Evolutionary conservation across 2,797 vertebrate species (phyloP), one percentile per base, ranked within the genome.

Genomic region (Taenioides sp.): DNA sequence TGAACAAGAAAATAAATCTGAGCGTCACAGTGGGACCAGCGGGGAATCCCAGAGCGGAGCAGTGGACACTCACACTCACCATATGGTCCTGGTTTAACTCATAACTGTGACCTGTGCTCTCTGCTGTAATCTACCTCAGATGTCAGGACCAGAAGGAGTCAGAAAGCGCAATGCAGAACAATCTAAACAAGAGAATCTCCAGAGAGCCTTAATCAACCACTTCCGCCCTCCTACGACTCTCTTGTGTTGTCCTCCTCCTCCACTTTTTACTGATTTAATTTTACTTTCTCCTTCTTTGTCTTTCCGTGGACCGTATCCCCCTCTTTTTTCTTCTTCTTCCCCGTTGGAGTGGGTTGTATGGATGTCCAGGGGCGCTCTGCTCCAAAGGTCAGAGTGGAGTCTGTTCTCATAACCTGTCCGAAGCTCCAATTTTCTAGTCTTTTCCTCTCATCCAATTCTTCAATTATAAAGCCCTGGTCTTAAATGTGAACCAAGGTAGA

Each of bases 1-100:
- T 83, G 87, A 84, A 91, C 92, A 93, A 92, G 91, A 94, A 94
- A 94, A 94, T 92, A 94, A 94, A 93, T 91, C 76, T 90, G 92
- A 93, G 90, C 92, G 90, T 87, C 91, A 81, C 87, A 89, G 74
- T 34, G 86, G 84, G 90, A 90, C 78, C 67, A 2, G 76, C 86
- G 92, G 93, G 93, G 91, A 91, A 92, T 92, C 91, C 91, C 90
- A 90, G 88, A 72, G 79, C 79, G 88, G 73, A 63, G 81, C 83
- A 81, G 81, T 81, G 80, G 78, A 84, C 52, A 25, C 60, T 4
- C 61, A 58, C 59, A 65, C 80, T 70, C 83, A 84, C 71, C 90
- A 91, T 90, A 91, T 92, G 91, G 89, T 92, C 89, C 81, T 92
- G 88, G 90, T 92, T 92, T 91, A 84, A 91, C 85, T 90, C 88